These are phyloP conservation scores for Hippocampus barbouri DNA, from an alignment of 2,113 vertebrate species.

Conservation along the genomic window DNA sequence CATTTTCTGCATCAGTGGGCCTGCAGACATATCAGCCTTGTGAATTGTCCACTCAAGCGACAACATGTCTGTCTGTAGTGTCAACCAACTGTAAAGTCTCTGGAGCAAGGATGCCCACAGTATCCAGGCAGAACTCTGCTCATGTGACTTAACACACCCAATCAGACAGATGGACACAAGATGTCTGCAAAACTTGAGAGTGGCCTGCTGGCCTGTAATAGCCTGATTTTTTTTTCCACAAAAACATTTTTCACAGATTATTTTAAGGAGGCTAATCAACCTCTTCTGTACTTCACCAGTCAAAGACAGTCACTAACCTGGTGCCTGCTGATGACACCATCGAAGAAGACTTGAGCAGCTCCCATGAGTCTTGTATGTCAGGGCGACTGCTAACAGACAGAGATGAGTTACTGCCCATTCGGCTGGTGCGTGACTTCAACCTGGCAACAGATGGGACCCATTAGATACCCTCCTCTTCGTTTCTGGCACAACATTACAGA, in stretches of 20 bases:
- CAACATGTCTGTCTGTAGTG: constrained; percentile 12
- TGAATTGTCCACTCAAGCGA: constrained; percentile 27
- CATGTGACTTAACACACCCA: constrained; percentile 42
- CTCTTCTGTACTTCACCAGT: not conserved
- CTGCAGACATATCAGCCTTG: not conserved
- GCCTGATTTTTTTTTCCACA: not conserved
- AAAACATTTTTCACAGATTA: not conserved
- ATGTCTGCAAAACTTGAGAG: not conserved
- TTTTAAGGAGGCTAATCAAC: not conserved
- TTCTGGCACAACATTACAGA: not conserved
- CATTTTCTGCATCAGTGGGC: constrained; percentile 21
- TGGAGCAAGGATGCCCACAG: constrained; percentile 25
- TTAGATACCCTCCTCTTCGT: not conserved
- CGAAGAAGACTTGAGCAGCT: constrained; percentile 48
- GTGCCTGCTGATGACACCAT: constrained; percentile 35
- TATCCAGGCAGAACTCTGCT: constrained; percentile 58
- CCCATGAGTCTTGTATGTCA: constrained; percentile 63
- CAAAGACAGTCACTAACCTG: constrained; percentile 49
- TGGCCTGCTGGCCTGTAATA: not conserved
- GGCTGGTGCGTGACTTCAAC: constrained; percentile 50
- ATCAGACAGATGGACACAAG: not conserved
- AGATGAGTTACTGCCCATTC: constrained; percentile 63
- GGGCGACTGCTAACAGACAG: constrained; percentile 50
- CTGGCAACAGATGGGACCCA: constrained; percentile 30
- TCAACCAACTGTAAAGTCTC: constrained; percentile 23